These are phyloP conservation scores for Enteromius thamalakanensis DNA, from an alignment of 2,797 vertebrate species.

Conservation along the genomic window DNA sequence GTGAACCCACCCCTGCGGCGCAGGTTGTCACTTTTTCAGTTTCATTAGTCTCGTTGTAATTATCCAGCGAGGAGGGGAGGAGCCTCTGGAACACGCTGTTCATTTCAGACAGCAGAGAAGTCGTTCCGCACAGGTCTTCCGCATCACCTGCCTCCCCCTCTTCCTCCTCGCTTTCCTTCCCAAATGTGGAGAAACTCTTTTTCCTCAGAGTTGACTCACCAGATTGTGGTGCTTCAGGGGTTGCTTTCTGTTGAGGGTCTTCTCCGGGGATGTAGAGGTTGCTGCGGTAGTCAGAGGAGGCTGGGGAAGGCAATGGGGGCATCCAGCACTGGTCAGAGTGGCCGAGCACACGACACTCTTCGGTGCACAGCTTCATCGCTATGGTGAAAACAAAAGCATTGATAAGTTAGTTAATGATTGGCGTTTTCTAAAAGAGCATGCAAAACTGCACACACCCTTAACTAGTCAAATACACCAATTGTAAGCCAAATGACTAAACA, in stretches of 20 bases:
- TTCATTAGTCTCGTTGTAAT: conserved; percentile 83
- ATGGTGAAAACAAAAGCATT: conserved; percentile 37
- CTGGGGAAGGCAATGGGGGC: conserved; percentile 87
- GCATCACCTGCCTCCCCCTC: conserved; percentile 68
- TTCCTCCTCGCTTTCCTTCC: conserved; percentile 86
- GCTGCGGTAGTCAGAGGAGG: conserved; percentile 89
- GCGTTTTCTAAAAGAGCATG: conserved; percentile 46
- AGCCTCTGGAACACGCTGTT: conserved; percentile 95
- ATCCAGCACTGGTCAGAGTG: conserved; percentile 99
- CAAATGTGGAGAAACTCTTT: conserved; percentile 96
- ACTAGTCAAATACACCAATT: conserved; percentile 61
- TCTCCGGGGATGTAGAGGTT: conserved; percentile 97
- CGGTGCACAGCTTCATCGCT: conserved; percentile 95
- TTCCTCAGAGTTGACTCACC: conserved; percentile 77
- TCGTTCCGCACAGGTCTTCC: conserved; percentile 83
- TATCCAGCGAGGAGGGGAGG: conserved; percentile 87
- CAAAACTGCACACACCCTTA: conserved; percentile 51
- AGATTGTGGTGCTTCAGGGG: conserved; percentile 71
- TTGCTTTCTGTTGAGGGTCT: conserved; percentile 82
- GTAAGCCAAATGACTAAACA: conserved; percentile 54
- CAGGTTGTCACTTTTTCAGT: conserved; percentile 74
- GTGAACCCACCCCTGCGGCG: conserved; percentile 74
- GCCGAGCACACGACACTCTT: conserved; percentile 93
- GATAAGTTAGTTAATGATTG: conserved; percentile 42
- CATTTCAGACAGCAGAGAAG: conserved; percentile 94